Conservation (phyloP, 2,797 vertebrate species). For the Mionectes olivaceus region DNA sequence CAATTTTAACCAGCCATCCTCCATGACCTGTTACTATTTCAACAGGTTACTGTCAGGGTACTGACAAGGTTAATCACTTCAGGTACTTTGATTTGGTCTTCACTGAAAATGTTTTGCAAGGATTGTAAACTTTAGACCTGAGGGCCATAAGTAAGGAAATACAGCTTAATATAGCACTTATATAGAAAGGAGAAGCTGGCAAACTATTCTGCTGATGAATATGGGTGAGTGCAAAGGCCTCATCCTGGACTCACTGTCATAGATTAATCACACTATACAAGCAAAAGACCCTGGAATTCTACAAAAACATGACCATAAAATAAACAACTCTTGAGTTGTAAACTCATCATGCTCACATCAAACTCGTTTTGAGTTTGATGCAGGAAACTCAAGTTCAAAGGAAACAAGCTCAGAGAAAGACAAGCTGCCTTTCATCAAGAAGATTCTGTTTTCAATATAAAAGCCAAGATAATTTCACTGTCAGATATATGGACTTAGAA, state of each 20-base stretch:
- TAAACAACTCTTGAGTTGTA: background rate
- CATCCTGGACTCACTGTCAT: background rate
- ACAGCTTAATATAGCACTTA: background rate
- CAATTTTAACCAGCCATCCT: background rate
- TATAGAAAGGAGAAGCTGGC: background rate
- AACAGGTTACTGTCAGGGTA: background rate
- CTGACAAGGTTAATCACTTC: background rate
- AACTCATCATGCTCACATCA: background rate
- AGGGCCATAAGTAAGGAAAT: background rate
- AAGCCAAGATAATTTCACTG: background rate
- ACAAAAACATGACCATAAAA: background rate
- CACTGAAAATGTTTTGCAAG: background rate
- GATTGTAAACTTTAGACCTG: background rate
- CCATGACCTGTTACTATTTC: background rate
- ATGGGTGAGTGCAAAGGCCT: background rate
- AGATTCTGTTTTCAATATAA: background rate
- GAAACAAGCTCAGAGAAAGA: background rate
- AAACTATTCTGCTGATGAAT: background rate
- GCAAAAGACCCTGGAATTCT: background rate
- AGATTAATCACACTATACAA: background rate
- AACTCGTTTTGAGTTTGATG: background rate
- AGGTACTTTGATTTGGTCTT: background rate
- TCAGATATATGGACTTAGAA: background rate
- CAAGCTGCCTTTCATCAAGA: background rate
- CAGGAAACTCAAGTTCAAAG: background rate